Evolutionary conservation across 1,140 invertebrate genomes (phyloP), one percentile per base, ranked within the genome.

Genomic region (Drosophila sp.): DNA sequence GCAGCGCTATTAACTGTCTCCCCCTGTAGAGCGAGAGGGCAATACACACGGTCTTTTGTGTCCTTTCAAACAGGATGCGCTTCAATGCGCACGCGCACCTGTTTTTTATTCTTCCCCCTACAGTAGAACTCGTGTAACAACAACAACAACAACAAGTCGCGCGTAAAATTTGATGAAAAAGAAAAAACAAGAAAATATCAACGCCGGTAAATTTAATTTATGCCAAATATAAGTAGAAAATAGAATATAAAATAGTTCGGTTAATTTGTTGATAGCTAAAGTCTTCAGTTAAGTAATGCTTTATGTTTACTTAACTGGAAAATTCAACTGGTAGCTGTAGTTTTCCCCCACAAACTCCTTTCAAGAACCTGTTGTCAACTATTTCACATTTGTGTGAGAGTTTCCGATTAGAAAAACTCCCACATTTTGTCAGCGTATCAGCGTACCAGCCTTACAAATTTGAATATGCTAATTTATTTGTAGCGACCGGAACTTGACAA

Each of bases 31-130:
- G 50, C 4, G 32, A 36, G 50, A 53, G 50, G 1, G 4, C 25
- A 13, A 14, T 6, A 9, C 9, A 11, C 3, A 41, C 43, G 43
- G 2, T 38, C 11, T 13, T 34, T 18, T 25, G 54, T 43, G 62
- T 78, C 62, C 76, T 76, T 63, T 63, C 7, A 41, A 63, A 59
- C 82, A 86, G 83, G 83, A 87, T 83, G 79, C 83, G 83, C 83
- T 80, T 72, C 61, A 79, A 50, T 89, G 83, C 61, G 46, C 53
- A 36, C 54, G 79, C 62, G 84, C 83, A 87, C 83, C 83, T 89
- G 83, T 87, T 79, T 63, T 53, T 36, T 40, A 18, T 0, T 32
- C 5, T 32, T 43, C 7, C 2, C 7, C 16, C 41, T 18, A 43
- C 41, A 2, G 13, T 43, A 16, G 18, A 62, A 38, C 50, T 40